Conservation (phyloP, 2,797 vertebrate species). For the Crotalus adamanteus region DNA sequence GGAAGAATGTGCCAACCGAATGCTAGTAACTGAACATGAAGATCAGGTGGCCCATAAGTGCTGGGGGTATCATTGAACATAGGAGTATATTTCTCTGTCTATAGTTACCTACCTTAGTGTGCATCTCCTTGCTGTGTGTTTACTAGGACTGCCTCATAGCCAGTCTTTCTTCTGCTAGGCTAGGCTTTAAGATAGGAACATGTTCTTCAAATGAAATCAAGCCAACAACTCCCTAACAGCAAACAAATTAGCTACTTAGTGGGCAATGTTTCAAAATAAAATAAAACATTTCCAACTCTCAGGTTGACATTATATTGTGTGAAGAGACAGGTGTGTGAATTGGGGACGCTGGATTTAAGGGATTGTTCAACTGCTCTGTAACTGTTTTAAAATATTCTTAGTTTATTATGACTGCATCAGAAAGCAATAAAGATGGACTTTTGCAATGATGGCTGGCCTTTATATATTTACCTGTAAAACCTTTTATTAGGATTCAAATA, state of each 20-base stretch:
- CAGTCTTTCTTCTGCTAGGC: neutral
- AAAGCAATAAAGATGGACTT: conserved; percentile 62
- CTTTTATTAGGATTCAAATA: neutral
- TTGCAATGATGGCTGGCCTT: conserved; percentile 20
- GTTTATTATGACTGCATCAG: conserved; percentile 44
- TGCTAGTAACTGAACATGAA: conserved; percentile 79
- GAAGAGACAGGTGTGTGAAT: neutral
- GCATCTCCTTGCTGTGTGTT: accelerated
- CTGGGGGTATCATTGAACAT: conserved; percentile 81
- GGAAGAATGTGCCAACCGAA: conserved; percentile 90
- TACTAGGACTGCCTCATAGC: neutral
- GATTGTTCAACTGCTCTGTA: conserved; percentile 32
- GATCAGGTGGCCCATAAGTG: conserved; percentile 78
- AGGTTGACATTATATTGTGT: conserved; percentile 20
- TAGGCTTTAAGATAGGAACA: conserved; percentile 2
- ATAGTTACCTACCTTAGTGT: conserved; percentile 1
- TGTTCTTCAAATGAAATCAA: conserved; percentile 3
- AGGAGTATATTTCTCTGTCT: conserved; percentile 9
- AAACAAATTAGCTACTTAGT: neutral
- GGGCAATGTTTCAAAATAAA: conserved; percentile 15
- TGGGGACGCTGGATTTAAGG: neutral
- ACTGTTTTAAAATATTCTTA: conserved; percentile 34
- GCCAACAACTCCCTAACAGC: accelerated
- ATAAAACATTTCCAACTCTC: conserved; percentile 6
- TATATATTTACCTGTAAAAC: neutral